Evolutionary conservation across 2,888 invertebrate genomes (phyloP), one percentile per base, ranked within the genome.

Genomic region (Eulithis prunata): DNA sequence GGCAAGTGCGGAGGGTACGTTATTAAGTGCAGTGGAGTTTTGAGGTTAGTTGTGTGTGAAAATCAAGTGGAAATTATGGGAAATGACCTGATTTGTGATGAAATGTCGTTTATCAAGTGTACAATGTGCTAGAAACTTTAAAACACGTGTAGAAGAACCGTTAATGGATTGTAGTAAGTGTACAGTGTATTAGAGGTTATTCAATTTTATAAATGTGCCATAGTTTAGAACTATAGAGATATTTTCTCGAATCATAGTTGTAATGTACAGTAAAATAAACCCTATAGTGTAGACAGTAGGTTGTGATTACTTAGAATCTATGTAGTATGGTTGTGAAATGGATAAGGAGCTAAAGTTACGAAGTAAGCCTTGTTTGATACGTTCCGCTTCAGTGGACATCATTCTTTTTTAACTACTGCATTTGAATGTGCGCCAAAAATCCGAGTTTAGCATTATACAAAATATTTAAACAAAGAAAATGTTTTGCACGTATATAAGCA

Each of bases 291-390:
- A 54, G 60, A 55, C 51, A 36, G 56, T 72, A 68, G 72, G 72
- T 72, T 72, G 72, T 72, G 72, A 72, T 71, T 55, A 13, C 12
- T 57, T 66, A 68, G 64, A 67, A 53, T 43, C n/a, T 21, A 49
- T 57, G 64, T 57, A 21, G 54, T 62, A 61, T 57, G 71, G 71
- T 71, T 71, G 71, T 71, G 71, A 71, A 64, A 12, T 45, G 13
- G 36, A 53, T 47, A 55, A 57, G 52, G 47, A 6, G 14, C 14
- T 56, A 56, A 53, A 55, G 55, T 12, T 12, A 8, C 2, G 14
- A 47, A 6, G 2, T 47, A 6, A 47, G 8, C 7, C 14, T 47
- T 14, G 1, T 7, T 13, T 13, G 49, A 45, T 46, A n/a, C 60
- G 13, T 11, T 45, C 12, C n/a, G 41, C 5, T 51, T 14, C 55